phyloP scores from a whole-genome alignment of 2,888 invertebrate species.

The Acrocera orbiculus region DNA sequence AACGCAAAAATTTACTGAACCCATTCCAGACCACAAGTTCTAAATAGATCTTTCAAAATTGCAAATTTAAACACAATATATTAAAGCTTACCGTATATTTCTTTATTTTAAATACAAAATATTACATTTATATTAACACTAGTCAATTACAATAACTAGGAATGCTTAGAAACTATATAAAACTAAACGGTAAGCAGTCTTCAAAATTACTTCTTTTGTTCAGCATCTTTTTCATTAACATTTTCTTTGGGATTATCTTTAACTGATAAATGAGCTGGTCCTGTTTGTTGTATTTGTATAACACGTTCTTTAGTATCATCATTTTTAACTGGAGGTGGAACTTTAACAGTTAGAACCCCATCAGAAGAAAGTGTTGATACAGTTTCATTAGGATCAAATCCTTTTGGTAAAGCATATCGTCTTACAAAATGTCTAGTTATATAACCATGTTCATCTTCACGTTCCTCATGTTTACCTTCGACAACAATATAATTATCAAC shows the following conservation, averaged over 20 bases:
- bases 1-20: too few relatives aligned
- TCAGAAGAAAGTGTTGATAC: constrained; percentile 63
- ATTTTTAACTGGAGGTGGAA: constrained; percentile 34
- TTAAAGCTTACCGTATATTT: too few relatives aligned
- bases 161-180: too few relatives aligned
- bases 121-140: too few relatives aligned
- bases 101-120: too few relatives aligned
- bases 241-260: constrained; percentile 6
- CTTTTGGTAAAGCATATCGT: constrained; percentile 47
- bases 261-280: constrained; percentile 32
- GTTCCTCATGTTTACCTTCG: constrained; percentile 55
- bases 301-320: constrained; percentile 35
- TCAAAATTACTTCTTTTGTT: not conserved
- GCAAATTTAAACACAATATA: too few relatives aligned
- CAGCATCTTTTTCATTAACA: not conserved
- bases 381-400: constrained; percentile 51
- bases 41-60: too few relatives aligned
- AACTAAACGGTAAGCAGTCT: too few relatives aligned
- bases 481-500: constrained; percentile 42
- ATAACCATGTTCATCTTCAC: constrained; percentile 51
- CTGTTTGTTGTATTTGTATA: constrained; percentile 48
- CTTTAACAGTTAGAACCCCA: constrained; percentile 58
- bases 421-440: constrained; percentile 66
- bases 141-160: too few relatives aligned
- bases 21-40: too few relatives aligned